These are phyloP conservation scores for Pygocentrus nattereri DNA, from an alignment of 2,797 vertebrate species.

Conservation along the genomic window DNA sequence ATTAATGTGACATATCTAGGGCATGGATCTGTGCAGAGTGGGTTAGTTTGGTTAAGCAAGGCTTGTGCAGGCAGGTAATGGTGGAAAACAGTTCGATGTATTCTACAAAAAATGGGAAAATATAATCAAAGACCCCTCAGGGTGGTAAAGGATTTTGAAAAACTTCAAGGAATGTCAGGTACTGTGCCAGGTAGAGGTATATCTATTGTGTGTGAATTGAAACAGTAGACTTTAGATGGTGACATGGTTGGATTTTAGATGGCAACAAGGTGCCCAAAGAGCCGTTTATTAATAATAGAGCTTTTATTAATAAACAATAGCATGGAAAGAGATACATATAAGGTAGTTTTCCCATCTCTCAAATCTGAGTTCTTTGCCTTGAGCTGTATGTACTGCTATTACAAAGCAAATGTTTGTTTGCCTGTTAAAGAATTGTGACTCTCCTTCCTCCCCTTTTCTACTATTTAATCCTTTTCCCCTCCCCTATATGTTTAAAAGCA, in stretches of 20 bases:
- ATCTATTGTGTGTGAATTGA: not conserved
- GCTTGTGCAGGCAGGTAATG: slow-evolving; percentile 26
- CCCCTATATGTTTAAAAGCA: not conserved
- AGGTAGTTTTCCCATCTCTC: not conserved
- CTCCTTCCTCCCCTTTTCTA: not conserved
- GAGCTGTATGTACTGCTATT: not conserved
- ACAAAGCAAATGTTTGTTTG: not conserved
- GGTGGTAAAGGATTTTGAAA: not conserved
- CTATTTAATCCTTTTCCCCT: not conserved
- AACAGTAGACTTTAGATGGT: not conserved
- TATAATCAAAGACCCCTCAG: not conserved
- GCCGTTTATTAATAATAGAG: too few species aligned
- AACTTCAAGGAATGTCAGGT: slow-evolving; percentile 7
- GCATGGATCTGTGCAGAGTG: slow-evolving; percentile 26
- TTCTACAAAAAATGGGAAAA: slow-evolving; percentile 8
- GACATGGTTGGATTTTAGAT: not conserved
- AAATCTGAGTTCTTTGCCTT: not conserved
- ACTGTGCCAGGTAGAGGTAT: not conserved
- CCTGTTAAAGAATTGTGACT: not conserved
- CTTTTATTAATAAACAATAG: not conserved
- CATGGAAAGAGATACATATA: not conserved
- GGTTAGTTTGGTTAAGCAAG: slow-evolving; percentile 22
- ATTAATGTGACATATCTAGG: slow-evolving; percentile 10
- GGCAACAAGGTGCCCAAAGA: not conserved
- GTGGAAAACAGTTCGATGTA: not conserved